Base-by-base conservation (phyloP, 1,140 invertebrate genomes). In the Pseudachorutes palmiensis region DNA sequence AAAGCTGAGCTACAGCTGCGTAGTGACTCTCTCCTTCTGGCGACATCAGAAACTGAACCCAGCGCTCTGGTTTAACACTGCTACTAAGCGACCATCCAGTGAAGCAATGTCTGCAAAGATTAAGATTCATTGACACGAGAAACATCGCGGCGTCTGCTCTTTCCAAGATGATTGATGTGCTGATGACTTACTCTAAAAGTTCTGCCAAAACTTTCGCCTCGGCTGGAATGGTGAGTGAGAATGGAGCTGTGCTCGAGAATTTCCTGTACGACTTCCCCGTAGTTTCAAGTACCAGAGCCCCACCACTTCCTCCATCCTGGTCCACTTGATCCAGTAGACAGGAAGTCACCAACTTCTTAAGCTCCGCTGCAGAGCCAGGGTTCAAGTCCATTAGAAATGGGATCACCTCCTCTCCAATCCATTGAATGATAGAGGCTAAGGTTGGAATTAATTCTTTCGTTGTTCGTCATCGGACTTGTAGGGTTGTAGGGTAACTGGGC, bases 371-470 rank as follows among this genome's bases (percentile, higher is more conserved):
- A 32, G 64, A 5, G 24, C 14, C 22, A 14, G 33, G 22, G 12
- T 19, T 31, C 5, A 49, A 9, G 12, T 57, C 67, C 30, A 31
- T 49, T 24, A 70, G 67, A 49, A 31, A 2, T 2, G 12, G 61
- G 28, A 67, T 48, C 1, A 70, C 63, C 63, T 59, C 12, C 33
- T 70, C 68, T 22, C 51, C 61, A 16, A 70, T 60, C 71, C 71
- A 72, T 57, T 68, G 49, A 33, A 72, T 48, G 2, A 70, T 14
- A n/a, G 16, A 72, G 51, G 9, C 31, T 63, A 12, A 67, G 41
- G 58, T 72, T 72, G 2, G 71, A 64, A 41, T 65, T 67, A 2
- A 70, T 19, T 31, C 57, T 62, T 51, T 72, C 71, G 62, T 41
- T 66, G n/a, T n/a, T n/a, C n/a, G n/a, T n/a, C n/a, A n/a, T n/a